Base-by-base conservation (phyloP, 2,797 vertebrate genomes). In the Argya squamiceps region DNA sequence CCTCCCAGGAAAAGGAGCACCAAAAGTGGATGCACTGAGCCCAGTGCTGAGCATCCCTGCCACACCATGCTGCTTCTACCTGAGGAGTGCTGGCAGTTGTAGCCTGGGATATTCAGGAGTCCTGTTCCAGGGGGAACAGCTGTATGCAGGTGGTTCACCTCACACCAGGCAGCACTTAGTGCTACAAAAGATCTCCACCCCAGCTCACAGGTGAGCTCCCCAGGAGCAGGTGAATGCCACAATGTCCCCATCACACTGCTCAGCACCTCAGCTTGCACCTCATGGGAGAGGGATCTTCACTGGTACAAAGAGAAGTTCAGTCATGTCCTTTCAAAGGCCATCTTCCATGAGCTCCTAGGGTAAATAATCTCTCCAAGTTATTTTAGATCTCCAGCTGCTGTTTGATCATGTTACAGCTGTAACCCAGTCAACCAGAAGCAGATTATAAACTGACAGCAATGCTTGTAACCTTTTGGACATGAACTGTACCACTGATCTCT, bases 371-470 rank as follows among this genome's bases (percentile, higher is more conserved):
- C 77, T 30, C 71, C 6, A 41, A 91, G 81, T 70, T 93, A 96
- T 89, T 96, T 95, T 92, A 80, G 86, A 63, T 46, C 93, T 91
- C 92, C 93, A 93, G 86, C 89, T 95, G 90, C 81, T 92, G 71
- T 70, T 93, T 91, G 93, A 94, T 96, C 92, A 26, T 62, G 55
- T 96, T 95, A 97, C 95, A 82, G 70, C 76, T 94, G 96, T 93
- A 97, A 97, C 87, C 49, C n/a, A 91, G 89, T 96, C 92, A 96
- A 75, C 89, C 49, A 91, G 74, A 71, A 92, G 46, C 82, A 93
- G 82, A 91, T 84, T 58, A 94, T 76, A 86, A 86, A 95, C 92
- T 71, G 34, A 89, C 81, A 79, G 65, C 69, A 95, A 80, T 41
- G 50, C 83, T 71, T n/a, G 16, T 55, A 65, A 83, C 76, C 73